A percentile compares a stretch with the other conserved stretches of the same genome.
Evolutionary conservation across 2,888 invertebrate species (phyloP).

Genomic region (Catonia carolina): DNA sequence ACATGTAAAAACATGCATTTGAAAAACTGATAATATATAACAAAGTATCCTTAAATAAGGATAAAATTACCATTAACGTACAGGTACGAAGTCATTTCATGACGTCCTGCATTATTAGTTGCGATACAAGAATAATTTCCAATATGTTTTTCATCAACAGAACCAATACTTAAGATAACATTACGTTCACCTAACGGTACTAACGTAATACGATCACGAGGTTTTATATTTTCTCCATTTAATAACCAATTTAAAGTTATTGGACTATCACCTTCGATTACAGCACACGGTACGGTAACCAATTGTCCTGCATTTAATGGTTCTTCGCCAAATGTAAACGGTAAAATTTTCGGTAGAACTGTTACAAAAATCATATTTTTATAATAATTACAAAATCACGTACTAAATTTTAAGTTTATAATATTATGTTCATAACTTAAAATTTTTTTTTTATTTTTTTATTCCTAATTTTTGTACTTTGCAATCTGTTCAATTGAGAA

Average conservation of each 20-base stretch:
- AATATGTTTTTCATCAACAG: constrained; percentile 48
- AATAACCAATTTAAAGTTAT: constrained; percentile 66
- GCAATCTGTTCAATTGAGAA: no score
- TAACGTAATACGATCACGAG: constrained; percentile 29
- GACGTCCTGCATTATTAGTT: constrained; percentile 51
- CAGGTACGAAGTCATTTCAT: constrained; percentile 48
- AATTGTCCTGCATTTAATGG: constrained; percentile 63
- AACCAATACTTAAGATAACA: constrained; percentile 36
- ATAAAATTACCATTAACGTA: constrained; percentile 47
- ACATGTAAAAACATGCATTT: no score
- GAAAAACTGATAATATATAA: no score
- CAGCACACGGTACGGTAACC: constrained; percentile 49
- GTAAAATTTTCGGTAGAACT: constrained; percentile 44
- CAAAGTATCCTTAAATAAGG: no score
- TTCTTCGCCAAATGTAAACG: constrained; percentile 69
- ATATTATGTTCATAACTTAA: no score
- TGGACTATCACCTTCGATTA: constrained; percentile 62
- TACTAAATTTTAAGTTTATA: no score
- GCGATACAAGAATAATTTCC: constrained; percentile 56
- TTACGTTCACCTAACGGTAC: constrained; percentile 33
- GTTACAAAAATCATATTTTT: not conserved
- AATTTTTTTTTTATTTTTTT: no score
- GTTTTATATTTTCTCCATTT: constrained; percentile 52
- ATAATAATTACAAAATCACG: no score
- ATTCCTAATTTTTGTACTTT: no score